phyloP scores from a whole-genome alignment of 2,797 vertebrate species.

The Sus cebifrons region DNA sequence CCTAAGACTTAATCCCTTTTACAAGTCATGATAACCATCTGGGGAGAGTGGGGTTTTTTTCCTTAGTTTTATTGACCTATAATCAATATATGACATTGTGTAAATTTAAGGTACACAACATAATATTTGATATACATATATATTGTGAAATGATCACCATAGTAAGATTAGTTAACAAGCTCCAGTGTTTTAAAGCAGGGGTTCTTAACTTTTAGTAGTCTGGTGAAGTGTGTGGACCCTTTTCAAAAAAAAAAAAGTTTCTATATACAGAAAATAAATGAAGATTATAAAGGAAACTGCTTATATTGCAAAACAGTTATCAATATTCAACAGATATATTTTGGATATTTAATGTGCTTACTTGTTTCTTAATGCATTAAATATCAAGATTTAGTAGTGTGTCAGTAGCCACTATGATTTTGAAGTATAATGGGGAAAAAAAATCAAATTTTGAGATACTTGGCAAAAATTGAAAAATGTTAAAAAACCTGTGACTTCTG shows the following conservation, averaged over 20 bases:
- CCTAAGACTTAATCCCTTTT: background rate
- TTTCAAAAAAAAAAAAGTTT: slow-evolving; percentile 42
- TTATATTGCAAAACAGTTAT: background rate
- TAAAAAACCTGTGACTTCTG: no score
- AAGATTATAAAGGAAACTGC: background rate
- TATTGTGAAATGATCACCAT: background rate
- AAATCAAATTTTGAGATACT: no score
- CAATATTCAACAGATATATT: background rate
- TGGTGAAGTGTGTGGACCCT: background rate
- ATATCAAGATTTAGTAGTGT: no score
- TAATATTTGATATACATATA: background rate
- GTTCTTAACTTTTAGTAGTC: background rate
- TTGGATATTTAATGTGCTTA: no score
- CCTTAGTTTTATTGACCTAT: slow-evolving; percentile 7
- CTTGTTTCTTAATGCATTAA: no score
- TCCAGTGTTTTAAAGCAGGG: background rate
- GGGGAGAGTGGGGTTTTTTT: background rate
- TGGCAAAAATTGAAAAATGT: no score
- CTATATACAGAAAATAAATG: background rate
- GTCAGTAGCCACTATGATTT: no score
- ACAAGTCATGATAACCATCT: background rate
- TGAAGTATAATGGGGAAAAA: no score
- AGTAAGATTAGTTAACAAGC: background rate
- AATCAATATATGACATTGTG: background rate
- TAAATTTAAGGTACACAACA: background rate